Conservation (phyloP, 2,888 invertebrate species). For the Auanema sp. region DNA sequence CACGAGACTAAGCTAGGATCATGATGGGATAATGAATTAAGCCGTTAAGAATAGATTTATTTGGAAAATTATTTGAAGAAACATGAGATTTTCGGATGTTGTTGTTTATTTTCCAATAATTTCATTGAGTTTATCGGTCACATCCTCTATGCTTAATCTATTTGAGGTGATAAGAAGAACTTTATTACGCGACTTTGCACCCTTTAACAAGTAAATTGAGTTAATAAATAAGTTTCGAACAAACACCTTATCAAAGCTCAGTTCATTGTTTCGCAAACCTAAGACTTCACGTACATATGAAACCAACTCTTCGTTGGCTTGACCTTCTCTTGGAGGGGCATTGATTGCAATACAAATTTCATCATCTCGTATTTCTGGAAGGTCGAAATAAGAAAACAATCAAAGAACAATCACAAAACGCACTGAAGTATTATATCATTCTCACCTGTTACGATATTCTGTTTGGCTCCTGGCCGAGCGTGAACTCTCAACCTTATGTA, state of each 20-base stretch:
- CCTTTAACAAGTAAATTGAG: slow-evolving; percentile 33
- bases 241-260: slow-evolving; percentile 72
- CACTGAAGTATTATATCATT: slow-evolving; percentile 1
- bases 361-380: slow-evolving; percentile 52
- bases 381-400: slow-evolving; percentile 17
- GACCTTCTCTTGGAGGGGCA: slow-evolving; percentile 81
- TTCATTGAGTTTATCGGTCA: slow-evolving; percentile 28
- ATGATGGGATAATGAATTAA: too few species aligned
- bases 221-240: slow-evolving; percentile 5
- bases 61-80: too few species aligned
- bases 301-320: slow-evolving; percentile 78
- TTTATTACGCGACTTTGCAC: slow-evolving; percentile 50
- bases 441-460: slow-evolving; percentile 73
- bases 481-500: slow-evolving; percentile 73
- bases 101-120: too few species aligned
- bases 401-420: background rate
- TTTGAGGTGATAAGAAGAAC: slow-evolving; percentile 43
- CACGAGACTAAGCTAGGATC: too few species aligned
- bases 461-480: slow-evolving; percentile 79
- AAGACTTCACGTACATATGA: slow-evolving; percentile 76
- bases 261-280: slow-evolving; percentile 75
- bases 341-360: slow-evolving; percentile 79
- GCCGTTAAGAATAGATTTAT: too few species aligned
- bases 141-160: slow-evolving; percentile 35
- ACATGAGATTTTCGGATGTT: too few species aligned